Conservation (phyloP, 2,113 vertebrate species). For the Myotis davidii region DNA sequence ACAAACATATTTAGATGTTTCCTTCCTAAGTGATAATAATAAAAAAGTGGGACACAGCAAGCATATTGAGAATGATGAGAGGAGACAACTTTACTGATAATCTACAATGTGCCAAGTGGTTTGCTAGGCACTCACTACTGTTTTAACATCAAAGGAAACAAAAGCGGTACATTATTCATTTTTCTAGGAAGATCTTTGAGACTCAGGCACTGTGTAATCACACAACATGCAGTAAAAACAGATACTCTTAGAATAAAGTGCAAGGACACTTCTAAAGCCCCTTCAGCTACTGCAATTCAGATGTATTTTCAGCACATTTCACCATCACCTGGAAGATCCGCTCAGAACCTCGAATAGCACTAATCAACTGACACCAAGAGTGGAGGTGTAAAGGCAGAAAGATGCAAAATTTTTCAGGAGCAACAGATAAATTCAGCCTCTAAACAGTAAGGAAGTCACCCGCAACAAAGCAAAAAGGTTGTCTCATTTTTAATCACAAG, state of each 20-base stretch:
- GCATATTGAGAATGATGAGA: not conserved
- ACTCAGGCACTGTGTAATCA: not conserved
- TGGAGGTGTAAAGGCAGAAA: not conserved
- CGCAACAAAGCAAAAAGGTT: not conserved
- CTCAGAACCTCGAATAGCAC: not conserved
- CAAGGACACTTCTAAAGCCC: not conserved
- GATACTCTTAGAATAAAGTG: not conserved
- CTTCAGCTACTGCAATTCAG: not conserved
- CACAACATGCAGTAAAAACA: not conserved
- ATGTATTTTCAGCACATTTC: not conserved
- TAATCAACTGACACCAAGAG: not conserved
- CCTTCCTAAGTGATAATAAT: not conserved
- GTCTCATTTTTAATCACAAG: not conserved
- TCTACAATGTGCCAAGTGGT: not conserved
- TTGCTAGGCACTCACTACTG: not conserved
- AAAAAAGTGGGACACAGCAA: not conserved
- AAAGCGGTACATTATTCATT: not conserved
- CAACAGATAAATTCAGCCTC: not conserved
- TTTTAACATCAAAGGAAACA: not conserved
- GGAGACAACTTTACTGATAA: not conserved
- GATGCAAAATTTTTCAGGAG: not conserved
- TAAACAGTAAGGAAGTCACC: not conserved
- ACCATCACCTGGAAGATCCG: not conserved
- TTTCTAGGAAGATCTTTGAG: not conserved
- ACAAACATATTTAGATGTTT: not conserved